Percentiles rank a stretch among this genome's conserved stretches.
phyloP scores from a whole-genome alignment of 2,797 vertebrate species.

The Chrysocyon brachyurus region DNA sequence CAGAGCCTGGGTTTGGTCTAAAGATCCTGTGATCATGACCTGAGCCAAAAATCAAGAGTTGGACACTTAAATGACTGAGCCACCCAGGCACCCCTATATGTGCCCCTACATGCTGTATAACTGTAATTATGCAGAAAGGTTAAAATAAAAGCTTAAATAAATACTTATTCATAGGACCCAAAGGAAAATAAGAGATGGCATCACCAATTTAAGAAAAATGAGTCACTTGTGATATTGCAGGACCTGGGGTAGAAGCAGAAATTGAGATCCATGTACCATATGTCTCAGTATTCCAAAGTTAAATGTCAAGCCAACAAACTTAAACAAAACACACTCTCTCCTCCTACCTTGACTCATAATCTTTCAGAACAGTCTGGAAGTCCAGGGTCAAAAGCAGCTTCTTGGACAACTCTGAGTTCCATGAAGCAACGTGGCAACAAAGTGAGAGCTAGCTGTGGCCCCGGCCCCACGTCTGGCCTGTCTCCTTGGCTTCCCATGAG shows the following conservation, averaged over 20 bases:
- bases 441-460: neutral
- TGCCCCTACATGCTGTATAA: neutral
- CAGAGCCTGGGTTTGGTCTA: neutral
- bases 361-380: neutral
- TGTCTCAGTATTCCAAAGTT: neutral
- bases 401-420: neutral
- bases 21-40: neutral
- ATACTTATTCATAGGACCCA: neutral
- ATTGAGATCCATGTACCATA: neutral
- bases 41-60: neutral
- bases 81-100: neutral
- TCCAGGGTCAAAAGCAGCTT: neutral
- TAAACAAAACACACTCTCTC: neutral
- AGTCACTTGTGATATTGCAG: neutral
- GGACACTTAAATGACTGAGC: rapidly evolving
- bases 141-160: constrained; percentile 42
- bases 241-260: neutral
- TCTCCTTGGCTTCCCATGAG: neutral
- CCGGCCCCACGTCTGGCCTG: rapidly evolving
- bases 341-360: neutral
- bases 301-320: neutral
- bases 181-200: neutral
- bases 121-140: neutral
- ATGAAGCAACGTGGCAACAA: neutral
- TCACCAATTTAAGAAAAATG: neutral